phyloP scores from a whole-genome alignment of 2,888 invertebrate genomes.

The Caenorhabditis sp. region DNA sequence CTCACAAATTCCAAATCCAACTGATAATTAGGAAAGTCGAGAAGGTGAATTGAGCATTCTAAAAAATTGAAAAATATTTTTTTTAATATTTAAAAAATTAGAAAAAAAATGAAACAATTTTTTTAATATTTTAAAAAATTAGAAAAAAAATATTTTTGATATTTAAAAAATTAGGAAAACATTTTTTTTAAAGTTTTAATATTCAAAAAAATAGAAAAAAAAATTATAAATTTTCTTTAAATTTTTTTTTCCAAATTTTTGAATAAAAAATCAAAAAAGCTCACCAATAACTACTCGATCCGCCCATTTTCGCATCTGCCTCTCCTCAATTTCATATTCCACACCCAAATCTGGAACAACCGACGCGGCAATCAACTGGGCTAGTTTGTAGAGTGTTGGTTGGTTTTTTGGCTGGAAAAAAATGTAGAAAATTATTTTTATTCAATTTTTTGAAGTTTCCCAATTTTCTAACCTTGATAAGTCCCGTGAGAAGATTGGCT shows the following conservation, averaged over 20 bases:
- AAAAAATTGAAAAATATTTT: background rate
- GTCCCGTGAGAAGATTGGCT: conserved; percentile 37
- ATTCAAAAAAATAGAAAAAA: no score
- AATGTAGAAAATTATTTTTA: background rate
- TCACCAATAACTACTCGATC: conserved; percentile 52
- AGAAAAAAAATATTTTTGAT: no score
- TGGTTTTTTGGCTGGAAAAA: conserved; percentile 39
- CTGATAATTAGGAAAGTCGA: conserved; percentile 22
- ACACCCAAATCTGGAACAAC: conserved; percentile 14
- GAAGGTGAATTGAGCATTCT: conserved; percentile 47
- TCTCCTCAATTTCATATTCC: conserved; percentile 21
- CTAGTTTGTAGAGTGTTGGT: conserved; percentile 40
- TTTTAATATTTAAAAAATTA: background rate
- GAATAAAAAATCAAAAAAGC: background rate
- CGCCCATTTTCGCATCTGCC: conserved; percentile 42
- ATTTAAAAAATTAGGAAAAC: background rate
- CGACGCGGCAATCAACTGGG: conserved; percentile 43
- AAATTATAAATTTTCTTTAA: no score
- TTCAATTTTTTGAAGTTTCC: no score
- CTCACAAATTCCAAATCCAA: conserved; percentile 47
- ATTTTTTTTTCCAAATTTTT: no score
- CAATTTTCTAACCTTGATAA: conserved; percentile 48
- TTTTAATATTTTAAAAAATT: no score
- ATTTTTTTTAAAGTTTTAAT: no score
- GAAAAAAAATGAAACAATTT: background rate